Base-by-base conservation (phyloP, 1,140 invertebrate species). In the Laupala kohalensis region DNA sequence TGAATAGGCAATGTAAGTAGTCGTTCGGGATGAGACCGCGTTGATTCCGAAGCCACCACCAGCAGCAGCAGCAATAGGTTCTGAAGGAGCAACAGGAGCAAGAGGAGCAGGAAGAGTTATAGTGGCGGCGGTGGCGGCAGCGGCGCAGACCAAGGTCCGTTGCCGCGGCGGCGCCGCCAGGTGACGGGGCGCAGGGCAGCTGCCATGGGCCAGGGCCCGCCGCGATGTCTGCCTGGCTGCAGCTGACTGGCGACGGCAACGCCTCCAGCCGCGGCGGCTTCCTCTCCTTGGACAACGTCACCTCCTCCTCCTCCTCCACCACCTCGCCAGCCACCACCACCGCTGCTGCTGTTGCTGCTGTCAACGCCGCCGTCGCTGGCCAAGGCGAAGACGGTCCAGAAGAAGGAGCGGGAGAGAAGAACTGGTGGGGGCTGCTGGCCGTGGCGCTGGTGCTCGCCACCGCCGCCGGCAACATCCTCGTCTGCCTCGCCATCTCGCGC, bases 401-500 rank as follows among this genome's bases (percentile, higher is more conserved):
- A 12, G 67, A 29, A 12, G 67, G 6, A 9, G 24, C 67, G 3
- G n/a, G 15, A 26, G 23, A 25, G 4, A 70, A 87, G 77, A 89
- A 89, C 77, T 88, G 87, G 84, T 93, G 91, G 91, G 91, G 89
- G 0, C 81, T 92, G 72, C 78, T 91, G 29, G 89, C 90, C 0
- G 78, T 92, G 9, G 82, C 91, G n/a, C 83, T 97, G 62, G 93
- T 96, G 25, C 78, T 95, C 27, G 90, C 90, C 69, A 96, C 95
- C 0, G 91, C 94, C 0, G 88, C 94, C 37, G 96, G 96, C 0
- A 98, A 98, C 80, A 91, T 96, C 24, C 84, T 98, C 24, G 96
- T 99, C 9, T 96, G 95, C 78, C 81, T 97, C 75, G 95, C 95
- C 5, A 92, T 99, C 69, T 89, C 90, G 73, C 89, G 91, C 84